Evolutionary conservation across 1,140 invertebrate species (phyloP).

Genomic region (Aphelinus certus): DNA sequence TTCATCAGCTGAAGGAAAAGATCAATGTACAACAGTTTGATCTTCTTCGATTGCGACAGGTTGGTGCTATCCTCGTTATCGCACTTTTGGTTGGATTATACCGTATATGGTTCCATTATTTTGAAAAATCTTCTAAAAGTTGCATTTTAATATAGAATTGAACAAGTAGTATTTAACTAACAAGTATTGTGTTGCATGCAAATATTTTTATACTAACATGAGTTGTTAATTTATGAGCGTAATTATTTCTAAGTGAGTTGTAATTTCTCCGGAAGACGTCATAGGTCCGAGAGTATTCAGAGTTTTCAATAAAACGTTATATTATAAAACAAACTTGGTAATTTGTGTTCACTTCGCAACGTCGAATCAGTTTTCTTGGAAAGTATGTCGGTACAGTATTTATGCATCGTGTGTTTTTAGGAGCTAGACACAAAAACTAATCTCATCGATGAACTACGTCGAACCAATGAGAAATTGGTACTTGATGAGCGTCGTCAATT

Average conservation of each 20-base stretch:
- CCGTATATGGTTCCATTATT: slow-evolving; percentile 47
- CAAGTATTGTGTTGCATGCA: slow-evolving; percentile 12
- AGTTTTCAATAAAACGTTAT: slow-evolving; percentile 27
- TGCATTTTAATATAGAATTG: slow-evolving; percentile 12
- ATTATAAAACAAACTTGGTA: neutral
- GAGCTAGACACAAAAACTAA: slow-evolving; percentile 54
- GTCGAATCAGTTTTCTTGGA: neutral
- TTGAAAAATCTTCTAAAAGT: slow-evolving; percentile 39
- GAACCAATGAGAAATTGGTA: slow-evolving; percentile 51
- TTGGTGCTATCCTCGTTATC: slow-evolving; percentile 54
- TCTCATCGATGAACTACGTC: slow-evolving; percentile 52
- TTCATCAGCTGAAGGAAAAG: slow-evolving; percentile 72
- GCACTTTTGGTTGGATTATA: slow-evolving; percentile 49
- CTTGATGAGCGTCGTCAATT: slow-evolving; percentile 52
- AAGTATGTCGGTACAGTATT: slow-evolving; percentile 18
- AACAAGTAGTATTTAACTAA: neutral
- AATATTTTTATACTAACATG: neutral
- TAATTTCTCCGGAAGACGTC: slow-evolving; percentile 18
- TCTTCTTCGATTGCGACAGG: slow-evolving; percentile 65
- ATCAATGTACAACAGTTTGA: slow-evolving; percentile 54
- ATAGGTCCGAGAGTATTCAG: slow-evolving; percentile 19
- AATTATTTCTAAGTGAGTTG: slow-evolving; percentile 1
- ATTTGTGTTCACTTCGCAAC: slow-evolving; percentile 1
- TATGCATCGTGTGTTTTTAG: slow-evolving; percentile 51
- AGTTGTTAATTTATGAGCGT: slow-evolving; percentile 10